Evolutionary conservation across 1,140 invertebrate genomes (phyloP).

Genomic region (Drosophila eugracilis): DNA sequence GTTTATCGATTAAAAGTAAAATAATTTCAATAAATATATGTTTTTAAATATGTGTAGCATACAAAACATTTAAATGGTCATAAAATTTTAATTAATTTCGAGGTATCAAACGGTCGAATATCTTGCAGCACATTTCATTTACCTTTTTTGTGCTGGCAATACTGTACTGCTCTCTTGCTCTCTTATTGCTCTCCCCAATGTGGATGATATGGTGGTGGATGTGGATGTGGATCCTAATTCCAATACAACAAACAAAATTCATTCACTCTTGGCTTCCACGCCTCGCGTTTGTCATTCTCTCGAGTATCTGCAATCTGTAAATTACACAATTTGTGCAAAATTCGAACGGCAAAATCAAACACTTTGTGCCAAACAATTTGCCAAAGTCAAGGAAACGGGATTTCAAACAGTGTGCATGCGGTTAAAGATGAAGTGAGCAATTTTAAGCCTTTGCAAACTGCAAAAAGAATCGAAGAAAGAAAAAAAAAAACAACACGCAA

Average conservation of each 20-base stretch:
- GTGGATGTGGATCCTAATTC: conserved; percentile 46
- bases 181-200: conserved; percentile 21
- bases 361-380: conserved; percentile 38
- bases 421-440: conserved; percentile 9
- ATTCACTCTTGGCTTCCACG: conserved; percentile 52
- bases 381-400: conserved; percentile 52
- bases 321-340: conserved; percentile 79
- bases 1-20: no score
- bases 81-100: no score
- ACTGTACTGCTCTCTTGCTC: conserved; percentile 17
- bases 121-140: neutral
- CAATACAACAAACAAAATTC: conserved; percentile 64
- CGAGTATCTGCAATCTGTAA: conserved; percentile 74
- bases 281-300: conserved; percentile 36
- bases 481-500: conserved; percentile 23
- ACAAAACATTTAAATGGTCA: no score
- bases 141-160: conserved; percentile 54
- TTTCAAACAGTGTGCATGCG: conserved; percentile 20
- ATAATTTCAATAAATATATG: no score
- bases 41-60: no score
- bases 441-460: conserved; percentile 28
- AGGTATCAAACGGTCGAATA: neutral
- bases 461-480: conserved; percentile 23
- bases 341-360: conserved; percentile 30
- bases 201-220: conserved; percentile 58